Evolutionary conservation across 2,113 vertebrate species (phyloP), one percentile per base, ranked within the genome.

Genomic region (Halcyon malimbica): DNA sequence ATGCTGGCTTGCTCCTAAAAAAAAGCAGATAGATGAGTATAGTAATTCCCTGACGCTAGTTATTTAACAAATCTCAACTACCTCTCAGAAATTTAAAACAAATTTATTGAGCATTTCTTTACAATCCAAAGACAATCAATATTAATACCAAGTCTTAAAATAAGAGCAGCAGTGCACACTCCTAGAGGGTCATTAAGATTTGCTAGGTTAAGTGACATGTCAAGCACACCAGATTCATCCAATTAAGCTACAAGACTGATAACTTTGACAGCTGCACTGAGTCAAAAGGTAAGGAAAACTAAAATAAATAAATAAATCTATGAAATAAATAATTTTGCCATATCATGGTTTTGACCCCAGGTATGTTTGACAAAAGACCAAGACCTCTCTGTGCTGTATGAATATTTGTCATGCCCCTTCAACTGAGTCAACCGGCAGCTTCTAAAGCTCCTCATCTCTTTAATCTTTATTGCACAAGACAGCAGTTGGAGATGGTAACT

Each of bases 391-490:
- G 18, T 42, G 26, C 26, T 74, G 26, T 60, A 35, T 29, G 20
- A 89, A 46, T 42, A 41, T 6, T 83, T 77, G 65, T 86, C 46
- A 77, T 29, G 46, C 4, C 35, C 29, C 20, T 70, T 83, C 91
- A 86, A 88, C 15, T 56, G 74, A 94, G 87, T 63, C 68, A 90
- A 80, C 68, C 70, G 68, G 25, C 25, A 76, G 92, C 84, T 81
- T 90, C 94, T 91, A 95, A 94, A 89, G 69, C 67, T 91, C 57
- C 60, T 92, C 63, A 97, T 94, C 89, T 87, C 89, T 92, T 91
- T 97, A 95, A 97, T 96, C 96, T 96, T 87, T 89, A 96, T 95
- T 93, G 74, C 41, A 91, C 64, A 85, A 97, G 96, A 95, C 93
- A 97, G 81, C 87, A 87, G 79, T 89, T 94, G 76, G 83, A 96